Evolutionary conservation across 2,797 vertebrate species (phyloP), one percentile per base, ranked within the genome.

Genomic region (Oreonectes daqikongensis): DNA sequence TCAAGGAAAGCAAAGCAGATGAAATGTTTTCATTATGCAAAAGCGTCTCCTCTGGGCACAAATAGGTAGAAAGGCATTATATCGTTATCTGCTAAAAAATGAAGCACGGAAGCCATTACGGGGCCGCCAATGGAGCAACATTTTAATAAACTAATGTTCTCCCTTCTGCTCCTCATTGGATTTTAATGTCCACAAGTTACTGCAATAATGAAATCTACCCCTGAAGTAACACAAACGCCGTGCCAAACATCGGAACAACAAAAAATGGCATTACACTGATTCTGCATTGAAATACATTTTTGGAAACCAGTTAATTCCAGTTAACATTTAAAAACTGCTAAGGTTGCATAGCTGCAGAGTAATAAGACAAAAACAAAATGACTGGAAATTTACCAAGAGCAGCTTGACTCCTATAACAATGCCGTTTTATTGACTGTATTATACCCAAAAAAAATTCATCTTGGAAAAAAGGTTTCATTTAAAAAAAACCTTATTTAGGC

Each of bases 1-100:
- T 72, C 28, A 63, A 87, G 89, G 88, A 83, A 55, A 79, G 76
- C 73, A 86, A 87, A 89, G 86, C 83, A 91, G 90, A 95, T 93
- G 93, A 94, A 94, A 94, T 92, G 87, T 88, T 94, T 94, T 94
- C 91, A 92, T 94, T 95, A 93, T 90, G 87, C 87, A 88, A 83
- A 84, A 84, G 86, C 78, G 64, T 88, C 86, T 92, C 88, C 91
- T 91, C 88, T 81, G 89, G 93, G 92, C 89, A 88, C 89, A 91
- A 91, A 87, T 90, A 94, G 92, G 91, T 93, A 91, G 86, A 91
- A 93, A 91, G 88, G 92, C 88, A 92, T 92, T 91, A 90, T 86
- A 60, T 84, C 88, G 88, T 95, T 94, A 94, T 93, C 90, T 90
- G 89, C 87, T 90, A 90, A 89, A 90, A 91, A 93, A 93, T 86